These are phyloP conservation scores for Protophormia terraenovae DNA, from an alignment of 2,888 invertebrate genomes.

Conservation along the genomic window DNA sequence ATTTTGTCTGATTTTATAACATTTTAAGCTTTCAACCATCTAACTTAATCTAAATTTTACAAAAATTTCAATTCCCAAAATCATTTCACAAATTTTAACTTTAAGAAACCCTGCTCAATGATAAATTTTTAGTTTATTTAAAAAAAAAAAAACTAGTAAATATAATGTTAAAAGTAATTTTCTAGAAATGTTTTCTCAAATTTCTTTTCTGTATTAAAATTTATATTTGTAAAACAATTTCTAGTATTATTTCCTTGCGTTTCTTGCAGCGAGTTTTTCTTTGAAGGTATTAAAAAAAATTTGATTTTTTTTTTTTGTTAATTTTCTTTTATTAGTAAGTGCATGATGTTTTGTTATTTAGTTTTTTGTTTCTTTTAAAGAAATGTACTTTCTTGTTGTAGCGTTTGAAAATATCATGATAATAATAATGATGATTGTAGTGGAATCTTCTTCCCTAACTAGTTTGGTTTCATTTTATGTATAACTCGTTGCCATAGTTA, in stretches of 20 bases:
- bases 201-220: neutral
- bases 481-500: neutral
- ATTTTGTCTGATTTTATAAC: too few relatives aligned
- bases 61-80: neutral
- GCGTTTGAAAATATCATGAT: constrained; percentile 14
- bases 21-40: too few relatives aligned
- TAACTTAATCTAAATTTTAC: too few relatives aligned
- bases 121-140: neutral
- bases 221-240: neutral
- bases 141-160: neutral
- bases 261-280: neutral
- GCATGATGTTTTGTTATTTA: neutral
- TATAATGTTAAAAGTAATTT: neutral
- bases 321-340: neutral
- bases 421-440: constrained; percentile 13
- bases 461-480: neutral
- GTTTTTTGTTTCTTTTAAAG: neutral
- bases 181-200: neutral
- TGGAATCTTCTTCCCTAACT: neutral
- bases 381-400: too few relatives aligned
- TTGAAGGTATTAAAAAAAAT: neutral
- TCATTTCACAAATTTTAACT: neutral
- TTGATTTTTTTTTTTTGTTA: neutral
- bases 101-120: neutral
- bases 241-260: neutral